These are phyloP conservation scores for Luidia sarsii DNA, from an alignment of 53 echinoderm and acorn worm genomes.

Conservation along the genomic window DNA sequence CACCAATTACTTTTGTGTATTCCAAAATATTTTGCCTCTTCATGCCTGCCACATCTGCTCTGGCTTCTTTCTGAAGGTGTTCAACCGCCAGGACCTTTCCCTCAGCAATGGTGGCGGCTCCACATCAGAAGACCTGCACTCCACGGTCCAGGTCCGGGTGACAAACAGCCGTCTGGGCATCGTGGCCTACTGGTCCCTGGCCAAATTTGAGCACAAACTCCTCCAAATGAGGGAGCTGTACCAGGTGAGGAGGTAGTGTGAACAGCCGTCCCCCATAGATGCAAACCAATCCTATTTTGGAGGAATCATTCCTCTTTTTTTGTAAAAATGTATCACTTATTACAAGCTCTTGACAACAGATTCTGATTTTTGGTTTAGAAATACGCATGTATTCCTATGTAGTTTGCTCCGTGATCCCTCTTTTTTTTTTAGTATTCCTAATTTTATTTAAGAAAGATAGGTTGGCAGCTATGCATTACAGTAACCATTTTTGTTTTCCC, in stretches of 20 bases:
- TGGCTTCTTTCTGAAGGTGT: constrained; percentile 44
- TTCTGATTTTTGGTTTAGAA: too few species aligned
- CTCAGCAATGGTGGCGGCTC: not conserved
- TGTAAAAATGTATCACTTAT: too few species aligned
- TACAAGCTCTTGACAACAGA: too few species aligned
- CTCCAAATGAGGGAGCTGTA: constrained; percentile 86
- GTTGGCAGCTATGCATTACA: too few species aligned
- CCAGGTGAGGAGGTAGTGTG: constrained; percentile 63
- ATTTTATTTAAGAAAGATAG: too few species aligned
- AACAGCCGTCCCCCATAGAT: too few species aligned
- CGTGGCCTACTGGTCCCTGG: constrained; percentile 74
- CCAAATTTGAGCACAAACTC: constrained; percentile 79
- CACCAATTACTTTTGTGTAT: not conserved
- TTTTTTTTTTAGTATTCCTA: too few species aligned
- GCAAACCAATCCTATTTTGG: too few species aligned
- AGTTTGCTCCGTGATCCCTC: too few species aligned
- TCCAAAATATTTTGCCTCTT: not conserved
- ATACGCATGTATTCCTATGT: too few species aligned
- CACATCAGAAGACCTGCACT: constrained; percentile 32
- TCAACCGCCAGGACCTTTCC: constrained; percentile 72
- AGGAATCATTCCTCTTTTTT: too few species aligned
- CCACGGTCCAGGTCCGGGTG: constrained; percentile 63
- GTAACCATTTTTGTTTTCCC: too few species aligned
- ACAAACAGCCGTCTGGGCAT: constrained; percentile 78
- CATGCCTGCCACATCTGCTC: not conserved